Evolutionary conservation across 2,888 invertebrate genomes (phyloP).

Genomic region (Psylliodes chrysocephalus): DNA sequence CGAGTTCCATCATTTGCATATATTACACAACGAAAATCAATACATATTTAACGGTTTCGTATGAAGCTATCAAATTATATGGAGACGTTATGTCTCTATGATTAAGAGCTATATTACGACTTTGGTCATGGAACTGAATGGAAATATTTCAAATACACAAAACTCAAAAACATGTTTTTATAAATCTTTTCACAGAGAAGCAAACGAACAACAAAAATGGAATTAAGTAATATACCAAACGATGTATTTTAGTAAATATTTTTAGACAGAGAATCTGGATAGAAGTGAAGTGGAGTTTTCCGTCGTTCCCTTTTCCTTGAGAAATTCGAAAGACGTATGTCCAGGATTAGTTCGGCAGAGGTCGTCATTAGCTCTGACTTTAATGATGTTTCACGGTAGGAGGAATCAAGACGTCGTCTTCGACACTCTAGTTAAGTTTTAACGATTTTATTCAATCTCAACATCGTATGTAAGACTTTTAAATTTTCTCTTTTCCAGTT

Average conservation of each 20-base stretch:
- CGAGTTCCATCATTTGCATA: too few species aligned
- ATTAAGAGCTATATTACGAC: too few species aligned
- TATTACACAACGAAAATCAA: too few species aligned
- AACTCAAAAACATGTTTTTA: too few species aligned
- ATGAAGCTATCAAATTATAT: too few species aligned
- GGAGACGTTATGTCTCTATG: too few species aligned
- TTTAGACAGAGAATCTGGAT: neutral
- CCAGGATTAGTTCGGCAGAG: slow-evolving; percentile 36
- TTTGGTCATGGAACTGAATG: too few species aligned
- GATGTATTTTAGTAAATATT: neutral
- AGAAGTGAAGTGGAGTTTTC: slow-evolving; percentile 6
- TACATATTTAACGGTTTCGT: too few species aligned
- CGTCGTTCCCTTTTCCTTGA: neutral
- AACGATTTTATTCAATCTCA: slow-evolving; percentile 53
- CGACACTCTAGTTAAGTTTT: slow-evolving; percentile 55
- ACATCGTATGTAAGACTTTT: neutral
- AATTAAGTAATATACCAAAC: slow-evolving; percentile 13
- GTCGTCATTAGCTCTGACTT: slow-evolving; percentile 57
- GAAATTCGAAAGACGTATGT: slow-evolving; percentile 29
- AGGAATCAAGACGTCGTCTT: slow-evolving; percentile 54
- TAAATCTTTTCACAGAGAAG: too few species aligned
- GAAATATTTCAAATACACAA: too few species aligned
- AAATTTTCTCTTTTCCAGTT: neutral
- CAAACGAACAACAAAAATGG: too few species aligned
- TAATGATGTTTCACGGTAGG: slow-evolving; percentile 59